A percentile compares a stretch with the other conserved stretches of the same genome.
Evolutionary conservation across 2,888 invertebrate species (phyloP).

Genomic region (Fabriciana adippe): DNA sequence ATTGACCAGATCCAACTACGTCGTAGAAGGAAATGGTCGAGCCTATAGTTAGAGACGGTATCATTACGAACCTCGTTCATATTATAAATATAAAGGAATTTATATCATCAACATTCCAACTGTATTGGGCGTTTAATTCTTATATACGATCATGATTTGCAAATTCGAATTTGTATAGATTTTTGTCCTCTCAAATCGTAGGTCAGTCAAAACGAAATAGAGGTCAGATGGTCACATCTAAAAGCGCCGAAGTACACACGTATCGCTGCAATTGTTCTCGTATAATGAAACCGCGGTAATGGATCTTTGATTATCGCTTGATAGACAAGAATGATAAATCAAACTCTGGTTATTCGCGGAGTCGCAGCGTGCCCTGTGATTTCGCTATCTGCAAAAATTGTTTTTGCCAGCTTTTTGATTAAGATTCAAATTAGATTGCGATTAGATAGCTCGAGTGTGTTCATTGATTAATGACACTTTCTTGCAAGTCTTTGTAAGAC

Average conservation of each 20-base stretch:
- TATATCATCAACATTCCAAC: conserved; percentile 39
- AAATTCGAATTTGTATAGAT: conserved; percentile 36
- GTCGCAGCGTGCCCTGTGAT: conserved; percentile 37
- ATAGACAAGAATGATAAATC: conserved; percentile 66
- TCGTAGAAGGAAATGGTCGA: conserved; percentile 55
- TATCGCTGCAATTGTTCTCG: conserved; percentile 56
- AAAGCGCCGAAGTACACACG: conserved; percentile 50
- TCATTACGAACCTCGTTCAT: conserved; percentile 49
- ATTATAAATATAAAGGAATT: conserved; percentile 36
- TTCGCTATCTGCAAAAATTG: conserved; percentile 45
- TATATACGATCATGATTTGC: conserved; percentile 43
- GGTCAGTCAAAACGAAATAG: conserved; percentile 35
- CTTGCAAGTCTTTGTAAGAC: conserved; percentile 40
- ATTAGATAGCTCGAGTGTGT: conserved; percentile 38
- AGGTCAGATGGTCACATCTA: conserved; percentile 51
- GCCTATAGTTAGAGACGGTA: conserved; percentile 44
- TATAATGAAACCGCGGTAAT: conserved; percentile 62
- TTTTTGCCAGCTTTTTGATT: conserved; percentile 58
- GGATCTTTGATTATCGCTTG: conserved; percentile 64
- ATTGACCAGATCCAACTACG: conserved; percentile 50
- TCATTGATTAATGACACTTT: conserved; percentile 64
- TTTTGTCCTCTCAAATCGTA: conserved; percentile 27
- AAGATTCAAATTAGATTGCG: conserved; percentile 50
- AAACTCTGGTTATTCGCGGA: conserved; percentile 45
- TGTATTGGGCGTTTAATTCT: conserved; percentile 29